Percentiles rank a stretch among this genome's conserved stretches.
These are phyloP conservation scores for Drosophila hamatofila DNA, from an alignment of 2,888 invertebrate genomes.

Conservation along the genomic window DNA sequence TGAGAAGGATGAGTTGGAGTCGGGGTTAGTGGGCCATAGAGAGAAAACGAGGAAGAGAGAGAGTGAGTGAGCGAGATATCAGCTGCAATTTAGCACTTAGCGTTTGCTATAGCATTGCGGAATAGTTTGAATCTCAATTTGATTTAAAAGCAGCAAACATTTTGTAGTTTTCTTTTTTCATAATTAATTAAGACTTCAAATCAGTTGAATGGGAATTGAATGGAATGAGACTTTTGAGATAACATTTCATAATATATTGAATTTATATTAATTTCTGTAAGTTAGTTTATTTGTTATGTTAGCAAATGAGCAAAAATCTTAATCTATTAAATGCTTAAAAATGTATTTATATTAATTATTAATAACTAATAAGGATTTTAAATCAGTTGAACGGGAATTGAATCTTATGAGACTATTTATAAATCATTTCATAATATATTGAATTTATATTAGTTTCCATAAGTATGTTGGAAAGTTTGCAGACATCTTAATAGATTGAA, in stretches of 20 bases:
- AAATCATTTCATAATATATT: not conserved
- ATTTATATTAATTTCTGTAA: too few species aligned
- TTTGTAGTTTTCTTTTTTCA: not conserved
- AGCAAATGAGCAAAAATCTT: too few species aligned
- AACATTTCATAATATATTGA: not conserved
- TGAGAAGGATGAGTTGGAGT: conserved; percentile 54
- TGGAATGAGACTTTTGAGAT: not conserved
- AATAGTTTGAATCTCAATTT: conserved; percentile 27
- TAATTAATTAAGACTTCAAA: not conserved
- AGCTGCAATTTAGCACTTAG: conserved; percentile 30
- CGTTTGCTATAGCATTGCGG: conserved; percentile 2
- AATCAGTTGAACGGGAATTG: not conserved
- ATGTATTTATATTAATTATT: too few species aligned
- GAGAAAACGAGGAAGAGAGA: not conserved
- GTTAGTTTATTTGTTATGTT: too few species aligned
- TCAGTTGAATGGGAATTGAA: not conserved
- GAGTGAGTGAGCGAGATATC: not conserved
- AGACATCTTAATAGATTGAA: too few species aligned
- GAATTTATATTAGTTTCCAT: too few species aligned
- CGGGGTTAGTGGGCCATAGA: not conserved
- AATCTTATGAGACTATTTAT: not conserved
- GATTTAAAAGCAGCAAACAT: conserved; percentile 12
- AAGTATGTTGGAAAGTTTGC: too few species aligned
- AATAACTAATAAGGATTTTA: not conserved
- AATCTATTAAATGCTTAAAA: too few species aligned